phyloP scores from a whole-genome alignment of 2,888 invertebrate genomes.

The Oscheius myriophilus region DNA sequence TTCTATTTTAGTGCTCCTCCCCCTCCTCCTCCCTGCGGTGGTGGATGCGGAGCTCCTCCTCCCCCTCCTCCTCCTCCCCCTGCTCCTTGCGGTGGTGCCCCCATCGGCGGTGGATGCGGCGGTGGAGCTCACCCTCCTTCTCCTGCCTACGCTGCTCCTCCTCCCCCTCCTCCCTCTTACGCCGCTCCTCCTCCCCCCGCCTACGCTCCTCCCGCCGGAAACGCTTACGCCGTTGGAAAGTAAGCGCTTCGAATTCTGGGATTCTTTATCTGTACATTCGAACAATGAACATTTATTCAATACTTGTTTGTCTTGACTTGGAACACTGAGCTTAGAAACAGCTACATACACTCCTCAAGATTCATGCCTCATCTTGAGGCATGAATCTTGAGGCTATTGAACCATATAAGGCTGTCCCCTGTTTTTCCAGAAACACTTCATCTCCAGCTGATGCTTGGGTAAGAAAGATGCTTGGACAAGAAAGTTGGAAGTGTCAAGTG shows the following conservation, averaged over 20 bases:
- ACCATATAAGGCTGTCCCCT: too few species aligned
- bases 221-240: slow-evolving; percentile 27
- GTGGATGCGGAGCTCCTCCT: slow-evolving; percentile 12
- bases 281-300: too few species aligned
- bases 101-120: slow-evolving; percentile 11
- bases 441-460: too few species aligned
- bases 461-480: too few species aligned
- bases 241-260: neutral
- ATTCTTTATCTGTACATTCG: too few species aligned
- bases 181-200: slow-evolving; percentile 21
- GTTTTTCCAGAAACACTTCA: too few species aligned
- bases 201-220: slow-evolving; percentile 22
- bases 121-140: slow-evolving; percentile 2
- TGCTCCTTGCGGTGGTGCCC: slow-evolving; percentile 6
- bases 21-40: slow-evolving; percentile 8
- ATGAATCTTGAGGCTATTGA: too few species aligned
- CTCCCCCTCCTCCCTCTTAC: neutral
- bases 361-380: too few species aligned
- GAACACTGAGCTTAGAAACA: too few species aligned
- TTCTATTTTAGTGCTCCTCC: slow-evolving; percentile 9
- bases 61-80: slow-evolving; percentile 11
- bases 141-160: neutral
- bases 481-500: too few species aligned
- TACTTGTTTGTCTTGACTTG: too few species aligned
- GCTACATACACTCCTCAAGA: too few species aligned